Base-by-base conservation (phyloP, 2,888 invertebrate species). In the Dinocampus coccinellae region DNA sequence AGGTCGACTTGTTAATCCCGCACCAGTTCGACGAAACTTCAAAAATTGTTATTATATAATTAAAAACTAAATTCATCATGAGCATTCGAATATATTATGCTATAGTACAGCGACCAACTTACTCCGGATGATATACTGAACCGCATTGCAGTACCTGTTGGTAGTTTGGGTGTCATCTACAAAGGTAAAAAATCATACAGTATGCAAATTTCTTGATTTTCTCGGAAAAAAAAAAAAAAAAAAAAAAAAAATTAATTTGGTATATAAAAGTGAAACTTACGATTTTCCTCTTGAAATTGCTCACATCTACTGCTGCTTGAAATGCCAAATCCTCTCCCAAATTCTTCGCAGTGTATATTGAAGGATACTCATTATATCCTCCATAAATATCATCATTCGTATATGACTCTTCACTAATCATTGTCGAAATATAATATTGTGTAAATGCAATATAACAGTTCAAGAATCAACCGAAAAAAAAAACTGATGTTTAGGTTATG, bases 231-330 rank as follows among this genome's bases (percentile, higher is more conserved):
- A n/a, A n/a, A n/a, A n/a, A n/a, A n/a, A n/a, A n/a, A n/a, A n/a
- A n/a, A n/a, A n/a, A n/a, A n/a, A 67, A 70, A 69, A 39, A 52
- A 13, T 42, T 20, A 7, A 16, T 24, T 16, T 26, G 67, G 42
- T 16, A 36, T 6, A 34, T 24, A 24, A 61, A 68, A 53, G n/a
- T 36, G 33, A 22, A 7, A 81, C 90, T 90, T 78, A 93, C 92
- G 75, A 91, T 89, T 65, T 92, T 92, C 79, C 93, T 88, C 61
- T 93, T 90, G 20, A 93, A 92, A 81, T 94, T 92, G 76, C 94
- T 93, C 1, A 90, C 93, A 77, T 92, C 90, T n/a, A 95, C 89
- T 11, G 94, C 92, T 85, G 94, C 92, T 85, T 94, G 94, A 81
- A 95, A 93, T 33, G 89, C 90, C 77, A 92, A 91, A 85, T 95